phyloP scores from a whole-genome alignment of 1,140 invertebrate species.

The Drosophila orosa region DNA sequence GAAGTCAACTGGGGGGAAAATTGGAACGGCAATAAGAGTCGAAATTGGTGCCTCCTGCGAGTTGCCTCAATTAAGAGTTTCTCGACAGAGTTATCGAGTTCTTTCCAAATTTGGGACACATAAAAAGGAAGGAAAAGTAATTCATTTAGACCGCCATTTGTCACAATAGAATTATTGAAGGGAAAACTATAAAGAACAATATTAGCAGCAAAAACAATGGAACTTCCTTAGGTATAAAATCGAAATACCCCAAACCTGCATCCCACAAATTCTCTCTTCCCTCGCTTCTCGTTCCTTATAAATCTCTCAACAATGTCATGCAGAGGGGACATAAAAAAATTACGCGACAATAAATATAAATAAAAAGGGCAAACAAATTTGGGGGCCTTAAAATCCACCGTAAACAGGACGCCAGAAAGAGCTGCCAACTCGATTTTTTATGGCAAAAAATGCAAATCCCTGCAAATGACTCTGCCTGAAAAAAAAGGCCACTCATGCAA shows the following conservation, averaged over 20 bases:
- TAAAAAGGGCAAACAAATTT: conserved; percentile 21
- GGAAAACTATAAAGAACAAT: not conserved
- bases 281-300: not conserved
- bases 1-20: conserved; percentile 2
- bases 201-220: not conserved
- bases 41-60: not conserved
- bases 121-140: not conserved
- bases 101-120: not conserved
- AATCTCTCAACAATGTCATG: conserved; percentile 32
- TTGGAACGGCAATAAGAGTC: not conserved
- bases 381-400: conserved; percentile 23
- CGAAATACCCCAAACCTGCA: not conserved
- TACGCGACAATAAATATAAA: conserved; percentile 55
- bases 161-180: not conserved
- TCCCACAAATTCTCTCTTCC: not conserved
- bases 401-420: conserved; percentile 32
- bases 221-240: not conserved
- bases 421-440: conserved; percentile 57
- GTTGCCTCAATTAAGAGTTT: conserved; percentile 21
- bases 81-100: not conserved
- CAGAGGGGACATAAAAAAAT: conserved; percentile 32
- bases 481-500: conserved; percentile 27
- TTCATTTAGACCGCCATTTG: not conserved
- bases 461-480: conserved; percentile 48
- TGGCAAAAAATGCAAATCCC: conserved; percentile 60